phyloP scores from a whole-genome alignment of 2,113 vertebrate genomes.

The Nematolebias whitei region DNA sequence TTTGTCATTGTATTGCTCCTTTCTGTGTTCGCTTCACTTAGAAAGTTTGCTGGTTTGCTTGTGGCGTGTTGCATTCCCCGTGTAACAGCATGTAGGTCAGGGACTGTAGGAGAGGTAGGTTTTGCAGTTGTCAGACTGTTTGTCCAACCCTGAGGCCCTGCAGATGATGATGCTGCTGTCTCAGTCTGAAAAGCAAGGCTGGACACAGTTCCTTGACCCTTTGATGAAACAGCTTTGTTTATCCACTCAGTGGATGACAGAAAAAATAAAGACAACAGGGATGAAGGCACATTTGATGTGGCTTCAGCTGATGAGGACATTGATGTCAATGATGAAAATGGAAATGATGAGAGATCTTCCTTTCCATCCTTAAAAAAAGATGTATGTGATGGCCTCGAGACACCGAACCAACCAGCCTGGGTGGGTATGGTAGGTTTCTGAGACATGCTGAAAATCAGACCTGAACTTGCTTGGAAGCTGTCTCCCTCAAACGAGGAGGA shows the following conservation, averaged over 20 bases:
- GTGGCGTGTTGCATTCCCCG: slow-evolving; percentile 11
- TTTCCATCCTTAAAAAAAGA: slow-evolving; percentile 31
- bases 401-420: slow-evolving; percentile 45
- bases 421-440: slow-evolving; percentile 11
- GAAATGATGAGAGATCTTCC: slow-evolving; percentile 16
- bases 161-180: slow-evolving; percentile 23
- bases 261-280: slow-evolving; percentile 15
- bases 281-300: slow-evolving; percentile 22
- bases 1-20: slow-evolving; percentile 27
- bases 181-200: slow-evolving; percentile 22
- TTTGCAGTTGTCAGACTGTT: slow-evolving; percentile 10
- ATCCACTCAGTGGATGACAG: slow-evolving; percentile 24
- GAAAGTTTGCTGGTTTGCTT: slow-evolving; percentile 10
- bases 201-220: slow-evolving; percentile 14
- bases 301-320: slow-evolving; percentile 18
- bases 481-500: slow-evolving; percentile 63
- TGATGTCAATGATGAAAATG: slow-evolving; percentile 34
- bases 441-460: slow-evolving; percentile 84
- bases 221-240: slow-evolving; percentile 27
- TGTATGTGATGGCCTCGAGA: slow-evolving; percentile 22
- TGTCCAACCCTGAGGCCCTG: slow-evolving; percentile 21
- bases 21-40: slow-evolving; percentile 26
- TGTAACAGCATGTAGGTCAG: slow-evolving; percentile 24
- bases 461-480: slow-evolving; percentile 79
- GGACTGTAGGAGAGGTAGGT: slow-evolving; percentile 7